Conservation (phyloP, 2,888 invertebrate species). For the Ophioninae sp. region DNA sequence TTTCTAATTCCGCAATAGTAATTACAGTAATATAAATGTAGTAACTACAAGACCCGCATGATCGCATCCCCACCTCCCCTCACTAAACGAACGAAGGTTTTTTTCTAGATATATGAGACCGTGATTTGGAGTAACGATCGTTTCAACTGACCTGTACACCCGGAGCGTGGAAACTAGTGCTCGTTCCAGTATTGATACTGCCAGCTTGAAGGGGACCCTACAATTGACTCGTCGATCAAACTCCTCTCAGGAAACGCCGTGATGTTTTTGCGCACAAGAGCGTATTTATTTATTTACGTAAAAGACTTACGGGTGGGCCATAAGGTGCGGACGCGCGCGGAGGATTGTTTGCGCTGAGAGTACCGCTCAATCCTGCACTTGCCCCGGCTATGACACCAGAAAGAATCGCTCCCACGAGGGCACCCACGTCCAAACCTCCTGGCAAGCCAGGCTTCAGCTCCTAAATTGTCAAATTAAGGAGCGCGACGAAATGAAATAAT, state of each 20-base stretch:
- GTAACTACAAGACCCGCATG: no score
- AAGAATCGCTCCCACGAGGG: conserved; percentile 73
- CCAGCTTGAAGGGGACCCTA: conserved; percentile 58
- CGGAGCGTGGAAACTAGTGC: conserved; percentile 40
- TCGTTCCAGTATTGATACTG: conserved; percentile 50
- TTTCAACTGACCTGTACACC: conserved; percentile 34
- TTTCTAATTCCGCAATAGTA: no score
- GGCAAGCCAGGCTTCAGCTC: conserved; percentile 66
- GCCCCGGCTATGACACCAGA: conserved; percentile 76
- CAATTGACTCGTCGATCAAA: background rate
- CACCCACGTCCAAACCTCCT: conserved; percentile 71
- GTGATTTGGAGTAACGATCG: no score
- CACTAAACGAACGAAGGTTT: no score
- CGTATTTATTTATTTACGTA: no score
- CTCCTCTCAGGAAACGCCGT: background rate
- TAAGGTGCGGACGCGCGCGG: conserved; percentile 39
- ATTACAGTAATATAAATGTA: no score
- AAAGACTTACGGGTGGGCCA: conserved; percentile 61
- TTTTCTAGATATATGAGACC: no score
- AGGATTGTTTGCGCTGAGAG: conserved; percentile 16
- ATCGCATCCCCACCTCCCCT: no score
- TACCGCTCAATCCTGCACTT: conserved; percentile 74
- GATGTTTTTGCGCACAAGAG: no score
- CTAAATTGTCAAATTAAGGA: conserved; percentile 62
- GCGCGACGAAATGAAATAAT: conserved; percentile 5